Percentiles rank a stretch among this genome's conserved stretches.
Conservation (phyloP, 2,113 vertebrate genomes). For the Gallinago media region DNA sequence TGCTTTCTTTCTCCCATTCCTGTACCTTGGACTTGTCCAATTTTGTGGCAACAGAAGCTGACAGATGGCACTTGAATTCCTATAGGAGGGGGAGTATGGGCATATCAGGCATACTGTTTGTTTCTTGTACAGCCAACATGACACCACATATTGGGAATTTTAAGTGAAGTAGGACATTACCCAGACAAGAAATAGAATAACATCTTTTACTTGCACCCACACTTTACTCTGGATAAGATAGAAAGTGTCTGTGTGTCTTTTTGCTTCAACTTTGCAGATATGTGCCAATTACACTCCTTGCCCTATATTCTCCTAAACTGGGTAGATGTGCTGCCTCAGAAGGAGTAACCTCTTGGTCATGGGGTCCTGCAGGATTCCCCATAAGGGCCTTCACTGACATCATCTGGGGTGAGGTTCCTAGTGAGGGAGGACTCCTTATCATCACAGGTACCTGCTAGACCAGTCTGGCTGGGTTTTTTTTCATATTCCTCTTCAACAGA, state of each 20-base stretch:
- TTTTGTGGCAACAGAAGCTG: not conserved
- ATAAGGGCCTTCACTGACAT: not conserved
- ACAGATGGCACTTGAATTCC: not conserved
- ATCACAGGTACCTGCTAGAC: not conserved
- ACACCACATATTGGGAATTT: not conserved
- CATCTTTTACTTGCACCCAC: not conserved
- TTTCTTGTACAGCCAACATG: not conserved
- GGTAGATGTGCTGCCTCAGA: not conserved
- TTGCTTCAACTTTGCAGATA: not conserved
- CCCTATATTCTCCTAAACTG: not conserved
- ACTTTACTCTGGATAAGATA: not conserved
- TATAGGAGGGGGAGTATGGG: not conserved
- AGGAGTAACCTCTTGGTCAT: not conserved
- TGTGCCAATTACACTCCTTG: not conserved
- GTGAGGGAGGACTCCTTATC: not conserved
- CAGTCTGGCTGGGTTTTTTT: accelerated
- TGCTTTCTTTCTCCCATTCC: not conserved
- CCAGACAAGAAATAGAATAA: not conserved
- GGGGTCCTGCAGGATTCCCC: not conserved
- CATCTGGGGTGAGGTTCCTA: not conserved
- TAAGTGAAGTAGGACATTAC: not conserved
- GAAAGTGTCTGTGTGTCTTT: not conserved
- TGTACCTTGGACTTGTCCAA: not conserved
- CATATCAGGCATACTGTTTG: not conserved
- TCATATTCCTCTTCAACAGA: not conserved